phyloP scores from a whole-genome alignment of 2,113 vertebrate genomes.

The Beaufortia kweichowensis region DNA sequence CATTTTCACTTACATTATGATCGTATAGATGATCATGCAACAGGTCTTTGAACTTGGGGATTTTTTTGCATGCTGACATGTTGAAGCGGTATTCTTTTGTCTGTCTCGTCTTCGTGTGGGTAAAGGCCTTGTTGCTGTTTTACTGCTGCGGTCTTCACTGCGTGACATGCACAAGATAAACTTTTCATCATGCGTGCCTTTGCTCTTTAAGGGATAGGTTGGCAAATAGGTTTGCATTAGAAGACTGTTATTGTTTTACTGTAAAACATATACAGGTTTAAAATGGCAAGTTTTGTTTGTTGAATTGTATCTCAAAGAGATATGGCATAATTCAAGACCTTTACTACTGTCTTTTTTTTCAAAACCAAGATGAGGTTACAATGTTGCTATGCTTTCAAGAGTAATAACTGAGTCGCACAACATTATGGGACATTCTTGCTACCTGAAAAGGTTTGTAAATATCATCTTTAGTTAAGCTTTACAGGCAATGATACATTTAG shows the following conservation, averaged over 20 bases:
- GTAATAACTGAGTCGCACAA: not conserved
- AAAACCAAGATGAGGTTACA: not conserved
- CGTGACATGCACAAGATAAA: constrained; percentile 38
- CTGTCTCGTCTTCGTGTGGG: not conserved
- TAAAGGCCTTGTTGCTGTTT: constrained; percentile 33
- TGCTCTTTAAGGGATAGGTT: not conserved
- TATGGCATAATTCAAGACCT: no score
- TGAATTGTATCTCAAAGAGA: no score
- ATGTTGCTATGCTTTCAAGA: not conserved
- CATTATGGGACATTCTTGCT: not conserved
- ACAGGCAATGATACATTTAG: not conserved
- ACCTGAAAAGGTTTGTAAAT: constrained; percentile 4
- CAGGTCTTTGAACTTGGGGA: constrained; percentile 18
- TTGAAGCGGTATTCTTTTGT: constrained; percentile 11
- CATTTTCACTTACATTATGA: constrained; percentile 12
- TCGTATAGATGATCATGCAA: constrained; percentile 4
- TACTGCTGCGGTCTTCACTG: constrained; percentile 20
- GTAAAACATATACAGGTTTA: no score
- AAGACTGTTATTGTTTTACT: no score
- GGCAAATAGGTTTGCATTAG: no score
- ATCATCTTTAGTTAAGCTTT: not conserved
- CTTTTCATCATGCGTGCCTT: constrained; percentile 44
- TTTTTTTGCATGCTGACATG: not conserved
- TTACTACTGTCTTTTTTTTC: no score
- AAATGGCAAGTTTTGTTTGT: no score